Evolutionary conservation across 1,140 invertebrate species (phyloP).

Genomic region (Planococcus citri): DNA sequence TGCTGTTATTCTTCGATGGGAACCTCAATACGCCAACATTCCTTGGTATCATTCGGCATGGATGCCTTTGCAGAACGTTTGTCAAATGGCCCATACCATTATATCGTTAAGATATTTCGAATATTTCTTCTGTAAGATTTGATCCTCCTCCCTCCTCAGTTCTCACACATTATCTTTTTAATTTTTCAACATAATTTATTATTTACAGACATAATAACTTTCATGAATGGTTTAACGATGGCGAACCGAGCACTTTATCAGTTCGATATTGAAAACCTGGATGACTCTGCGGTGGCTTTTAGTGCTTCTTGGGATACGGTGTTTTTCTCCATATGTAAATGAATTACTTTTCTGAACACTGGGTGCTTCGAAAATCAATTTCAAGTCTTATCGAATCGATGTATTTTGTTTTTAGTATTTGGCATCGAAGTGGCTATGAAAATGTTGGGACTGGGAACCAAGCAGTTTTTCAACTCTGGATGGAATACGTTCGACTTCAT

Average conservation of each 20-base stretch:
- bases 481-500: constrained; percentile 80
- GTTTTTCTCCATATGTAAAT: constrained; percentile 52
- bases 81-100: constrained; percentile 44
- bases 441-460: constrained; percentile 56
- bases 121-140: constrained; percentile 55
- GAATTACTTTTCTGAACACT: neutral
- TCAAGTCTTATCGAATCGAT: neutral
- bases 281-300: constrained; percentile 45
- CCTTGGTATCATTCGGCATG: constrained; percentile 56
- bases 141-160: neutral
- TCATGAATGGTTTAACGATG: constrained; percentile 56
- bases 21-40: constrained; percentile 46
- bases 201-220: constrained; percentile 46
- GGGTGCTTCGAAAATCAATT: neutral
- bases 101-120: constrained; percentile 60
- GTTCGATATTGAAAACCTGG: constrained; percentile 32
- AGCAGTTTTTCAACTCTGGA: constrained; percentile 60
- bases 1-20: constrained; percentile 57
- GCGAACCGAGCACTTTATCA: constrained; percentile 41
- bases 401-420: constrained; percentile 36
- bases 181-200: neutral
- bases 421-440: constrained; percentile 58
- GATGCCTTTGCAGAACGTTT: constrained; percentile 47
- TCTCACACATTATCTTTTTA: neutral
- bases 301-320: constrained; percentile 62